phyloP scores from a whole-genome alignment of 2,888 invertebrate genomes.

The Acleris holmiana region DNA sequence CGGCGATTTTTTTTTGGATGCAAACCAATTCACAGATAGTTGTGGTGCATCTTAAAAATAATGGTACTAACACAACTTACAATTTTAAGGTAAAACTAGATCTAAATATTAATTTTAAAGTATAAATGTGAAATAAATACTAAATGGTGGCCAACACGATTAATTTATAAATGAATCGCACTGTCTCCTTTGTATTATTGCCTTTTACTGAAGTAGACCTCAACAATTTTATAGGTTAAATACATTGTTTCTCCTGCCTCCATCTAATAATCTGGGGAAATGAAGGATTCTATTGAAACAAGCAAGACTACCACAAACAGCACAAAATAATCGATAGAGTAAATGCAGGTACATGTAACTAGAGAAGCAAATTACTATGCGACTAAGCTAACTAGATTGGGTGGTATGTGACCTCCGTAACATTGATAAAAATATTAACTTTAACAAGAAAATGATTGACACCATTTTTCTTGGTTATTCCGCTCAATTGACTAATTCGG shows the following conservation, averaged over 20 bases:
- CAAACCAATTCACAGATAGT: constrained; percentile 28
- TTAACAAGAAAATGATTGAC: too few relatives aligned
- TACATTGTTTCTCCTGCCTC: too few relatives aligned
- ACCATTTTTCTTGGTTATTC: too few relatives aligned
- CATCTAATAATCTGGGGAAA: too few relatives aligned
- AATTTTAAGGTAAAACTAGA: constrained; percentile 30
- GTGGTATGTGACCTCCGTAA: too few relatives aligned
- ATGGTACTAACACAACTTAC: constrained; percentile 38
- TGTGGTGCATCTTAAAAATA: constrained; percentile 34
- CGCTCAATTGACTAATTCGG: too few relatives aligned
- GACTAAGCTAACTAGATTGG: too few relatives aligned
- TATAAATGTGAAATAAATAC: constrained; percentile 39
- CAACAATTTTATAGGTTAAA: constrained; percentile 4
- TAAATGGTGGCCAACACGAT: constrained; percentile 41
- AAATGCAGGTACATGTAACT: constrained; percentile 25
- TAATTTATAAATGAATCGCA: constrained; percentile 17
- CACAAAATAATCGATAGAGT: constrained; percentile 14
- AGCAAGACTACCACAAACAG: constrained; percentile 11
- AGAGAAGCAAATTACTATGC: too few relatives aligned
- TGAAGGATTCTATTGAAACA: neutral
- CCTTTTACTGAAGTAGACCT: neutral
- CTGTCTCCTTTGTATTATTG: constrained; percentile 13
- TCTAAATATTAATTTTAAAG: constrained; percentile 34
- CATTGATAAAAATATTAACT: too few relatives aligned
- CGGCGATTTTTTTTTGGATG: constrained; percentile 44